These are phyloP conservation scores for Nicator chloris DNA, from an alignment of 2,113 vertebrate species.

Conservation along the genomic window DNA sequence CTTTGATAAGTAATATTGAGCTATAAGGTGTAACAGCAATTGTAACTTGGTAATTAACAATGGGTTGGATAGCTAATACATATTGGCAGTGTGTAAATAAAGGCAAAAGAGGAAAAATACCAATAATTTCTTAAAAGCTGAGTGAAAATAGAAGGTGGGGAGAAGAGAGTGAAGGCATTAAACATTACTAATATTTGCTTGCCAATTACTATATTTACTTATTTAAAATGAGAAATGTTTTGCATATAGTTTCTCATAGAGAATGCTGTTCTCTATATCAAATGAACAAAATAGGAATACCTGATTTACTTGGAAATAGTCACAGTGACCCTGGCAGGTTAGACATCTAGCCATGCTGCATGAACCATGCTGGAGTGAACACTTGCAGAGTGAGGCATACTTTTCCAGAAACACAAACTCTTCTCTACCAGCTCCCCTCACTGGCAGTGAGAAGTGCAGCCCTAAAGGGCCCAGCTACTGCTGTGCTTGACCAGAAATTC, in stretches of 20 bases:
- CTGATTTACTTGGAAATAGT: background rate
- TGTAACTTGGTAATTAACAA: background rate
- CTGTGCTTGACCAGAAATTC: background rate
- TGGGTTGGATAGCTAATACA: background rate
- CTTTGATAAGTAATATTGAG: background rate
- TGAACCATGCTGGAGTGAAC: background rate
- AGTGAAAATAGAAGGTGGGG: background rate
- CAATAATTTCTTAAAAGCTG: background rate
- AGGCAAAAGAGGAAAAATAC: background rate
- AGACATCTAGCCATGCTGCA: background rate
- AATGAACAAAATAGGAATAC: background rate
- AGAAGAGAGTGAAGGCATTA: background rate
- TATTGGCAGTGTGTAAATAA: background rate
- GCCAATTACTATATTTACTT: background rate
- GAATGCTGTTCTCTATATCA: background rate
- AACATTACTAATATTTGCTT: background rate
- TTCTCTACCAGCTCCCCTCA: background rate
- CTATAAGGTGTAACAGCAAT: background rate
- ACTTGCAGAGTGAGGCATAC: fast-evolving
- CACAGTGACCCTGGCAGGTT: background rate
- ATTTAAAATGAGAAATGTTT: background rate
- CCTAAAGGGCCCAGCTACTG: background rate
- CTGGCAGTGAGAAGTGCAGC: background rate
- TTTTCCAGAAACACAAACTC: background rate
- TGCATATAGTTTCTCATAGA: background rate